These are phyloP conservation scores for Phaonia tiefii DNA, from an alignment of 2,888 invertebrate species.

Conservation along the genomic window DNA sequence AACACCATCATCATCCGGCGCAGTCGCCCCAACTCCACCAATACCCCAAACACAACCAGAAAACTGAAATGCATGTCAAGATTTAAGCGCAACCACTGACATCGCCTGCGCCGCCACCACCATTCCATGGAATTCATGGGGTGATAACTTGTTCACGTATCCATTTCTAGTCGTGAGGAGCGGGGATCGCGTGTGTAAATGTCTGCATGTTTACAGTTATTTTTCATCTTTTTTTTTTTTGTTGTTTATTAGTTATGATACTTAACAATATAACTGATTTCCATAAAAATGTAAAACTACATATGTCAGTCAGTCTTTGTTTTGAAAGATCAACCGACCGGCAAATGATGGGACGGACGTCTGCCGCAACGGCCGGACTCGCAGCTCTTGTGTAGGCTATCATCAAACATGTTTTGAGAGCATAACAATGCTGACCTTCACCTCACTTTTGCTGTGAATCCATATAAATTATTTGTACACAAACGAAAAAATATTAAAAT, in stretches of 20 bases:
- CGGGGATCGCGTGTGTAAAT: background rate
- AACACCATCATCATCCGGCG: background rate
- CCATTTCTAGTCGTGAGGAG: background rate
- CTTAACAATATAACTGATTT: constrained; percentile 23
- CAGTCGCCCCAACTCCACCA: background rate
- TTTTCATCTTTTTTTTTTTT: no score
- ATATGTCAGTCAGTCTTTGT: background rate
- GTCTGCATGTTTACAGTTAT: constrained; percentile 33
- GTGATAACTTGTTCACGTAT: constrained; percentile 21
- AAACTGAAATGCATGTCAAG: constrained; percentile 34
- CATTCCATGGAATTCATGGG: background rate
- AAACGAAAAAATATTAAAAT: constrained; percentile 36
- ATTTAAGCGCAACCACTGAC: background rate
- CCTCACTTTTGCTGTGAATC: no score
- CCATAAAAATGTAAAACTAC: no score
- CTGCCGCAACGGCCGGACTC: background rate
- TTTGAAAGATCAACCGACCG: background rate
- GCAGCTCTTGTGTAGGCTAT: constrained; percentile 33
- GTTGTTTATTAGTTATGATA: no score
- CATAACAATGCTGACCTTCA: constrained; percentile 67
- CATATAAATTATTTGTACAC: no score
- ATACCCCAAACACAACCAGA: background rate
- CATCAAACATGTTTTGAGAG: constrained; percentile 67
- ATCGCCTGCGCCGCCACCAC: background rate
- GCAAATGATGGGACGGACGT: background rate